Conservation (phyloP, 2,888 invertebrate genomes). For the Agapetus fuscipes region DNA sequence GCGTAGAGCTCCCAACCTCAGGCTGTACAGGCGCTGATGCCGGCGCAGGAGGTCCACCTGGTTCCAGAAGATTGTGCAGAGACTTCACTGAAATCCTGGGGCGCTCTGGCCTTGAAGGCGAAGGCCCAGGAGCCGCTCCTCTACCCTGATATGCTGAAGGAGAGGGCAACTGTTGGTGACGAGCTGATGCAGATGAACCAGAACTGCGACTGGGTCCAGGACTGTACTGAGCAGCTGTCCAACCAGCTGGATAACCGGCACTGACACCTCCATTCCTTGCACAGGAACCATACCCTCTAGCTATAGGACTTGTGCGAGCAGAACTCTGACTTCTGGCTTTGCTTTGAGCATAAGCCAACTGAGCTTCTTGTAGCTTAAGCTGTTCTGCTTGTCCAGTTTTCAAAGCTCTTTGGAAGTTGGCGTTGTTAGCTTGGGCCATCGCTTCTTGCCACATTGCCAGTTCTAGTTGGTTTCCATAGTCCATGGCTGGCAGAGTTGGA, state of each 20-base stretch:
- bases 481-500: constrained; percentile 38
- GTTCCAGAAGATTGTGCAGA: constrained; percentile 50
- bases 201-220: constrained; percentile 35
- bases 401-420: constrained; percentile 30
- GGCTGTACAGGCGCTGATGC: constrained; percentile 45
- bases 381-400: constrained; percentile 29
- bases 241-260: background rate
- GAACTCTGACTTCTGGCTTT: constrained; percentile 35
- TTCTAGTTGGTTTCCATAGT: constrained; percentile 47
- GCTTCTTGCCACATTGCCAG: constrained; percentile 64
- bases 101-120: constrained; percentile 26
- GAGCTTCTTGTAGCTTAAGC: constrained; percentile 35
- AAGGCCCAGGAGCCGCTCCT: constrained; percentile 9
- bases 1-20: constrained; percentile 57
- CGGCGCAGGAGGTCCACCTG: constrained; percentile 34
- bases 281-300: constrained; percentile 31
- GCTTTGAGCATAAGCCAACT: constrained; percentile 38
- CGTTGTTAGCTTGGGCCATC: constrained; percentile 44
- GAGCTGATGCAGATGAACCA: constrained; percentile 24
- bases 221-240: constrained; percentile 29
- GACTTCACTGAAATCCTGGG: constrained; percentile 54
- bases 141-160: constrained; percentile 26
- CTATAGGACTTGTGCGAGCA: constrained; percentile 43
- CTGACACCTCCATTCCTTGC: constrained; percentile 7
- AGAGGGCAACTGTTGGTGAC: constrained; percentile 28